Conservation (phyloP, 2,113 vertebrate species). For the Candoia aspera region DNA sequence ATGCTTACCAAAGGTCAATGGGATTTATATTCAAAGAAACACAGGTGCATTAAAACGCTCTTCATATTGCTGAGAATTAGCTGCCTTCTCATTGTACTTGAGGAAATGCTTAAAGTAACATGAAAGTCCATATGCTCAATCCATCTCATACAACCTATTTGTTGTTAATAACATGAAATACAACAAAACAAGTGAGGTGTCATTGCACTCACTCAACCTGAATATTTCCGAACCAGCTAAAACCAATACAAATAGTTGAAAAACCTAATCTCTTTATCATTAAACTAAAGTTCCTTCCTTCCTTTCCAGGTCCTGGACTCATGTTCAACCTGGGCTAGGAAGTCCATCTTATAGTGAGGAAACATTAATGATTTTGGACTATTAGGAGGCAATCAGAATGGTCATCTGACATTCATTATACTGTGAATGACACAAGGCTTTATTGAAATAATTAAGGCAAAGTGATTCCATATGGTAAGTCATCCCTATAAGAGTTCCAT, state of each 20-base stretch:
- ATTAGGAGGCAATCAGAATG: neutral
- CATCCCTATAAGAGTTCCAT: neutral
- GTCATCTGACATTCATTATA: neutral
- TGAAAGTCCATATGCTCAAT: neutral
- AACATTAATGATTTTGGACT: neutral
- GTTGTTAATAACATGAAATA: neutral
- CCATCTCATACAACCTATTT: neutral
- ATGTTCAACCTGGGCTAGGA: neutral
- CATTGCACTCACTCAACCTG: neutral
- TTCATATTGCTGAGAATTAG: slow-evolving; percentile 12
- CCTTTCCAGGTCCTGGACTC: neutral
- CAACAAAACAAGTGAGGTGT: neutral
- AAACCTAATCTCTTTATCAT: neutral
- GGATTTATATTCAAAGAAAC: slow-evolving; percentile 1
- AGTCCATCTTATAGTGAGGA: neutral
- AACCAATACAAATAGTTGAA: neutral
- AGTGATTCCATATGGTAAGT: no score
- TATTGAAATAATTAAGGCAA: no score
- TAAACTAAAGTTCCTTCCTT: neutral
- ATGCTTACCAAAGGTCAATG: neutral
- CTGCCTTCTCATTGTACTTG: neutral
- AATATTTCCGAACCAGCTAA: neutral
- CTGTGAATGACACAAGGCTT: neutral
- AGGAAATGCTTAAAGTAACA: neutral
- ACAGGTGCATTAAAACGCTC: neutral